Base-by-base conservation (phyloP, 2,888 invertebrate species). In the Spodoptera picta region DNA sequence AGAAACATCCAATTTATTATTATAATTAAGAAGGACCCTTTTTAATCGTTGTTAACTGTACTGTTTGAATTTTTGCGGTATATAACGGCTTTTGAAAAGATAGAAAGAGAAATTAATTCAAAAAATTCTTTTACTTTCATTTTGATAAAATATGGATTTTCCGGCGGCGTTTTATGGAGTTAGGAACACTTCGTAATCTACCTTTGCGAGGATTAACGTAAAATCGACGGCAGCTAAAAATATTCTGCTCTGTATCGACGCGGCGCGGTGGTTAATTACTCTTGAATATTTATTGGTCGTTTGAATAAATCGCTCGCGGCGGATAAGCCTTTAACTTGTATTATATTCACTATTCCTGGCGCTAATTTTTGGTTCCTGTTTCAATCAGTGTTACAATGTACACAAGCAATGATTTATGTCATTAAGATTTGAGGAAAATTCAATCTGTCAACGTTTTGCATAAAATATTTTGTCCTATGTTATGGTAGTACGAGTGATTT, bases 261-360 rank as follows among this genome's bases (percentile, higher is more conserved):
- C 82, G 81, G 85, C 83, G 86, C 85, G 84, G 85, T 82, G 90
- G 91, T 91, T 93, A 92, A 93, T 93, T 93, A 92, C 92, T 93
- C 87, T 88, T 93, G 93, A 92, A 93, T 93, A 93, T 93, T 93
- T 93, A 93, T 93, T 92, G 92, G 92, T 92, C 92, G 91, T 93
- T 93, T 92, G 92, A 92, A 92, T 92, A 93, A 92, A 92, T 91
- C 91, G 91, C 90, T 81, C 79, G 86, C 86, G 86, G 90, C 86
- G 87, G 84, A 88, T 90, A 90, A 90, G 89, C 90, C 90, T 88
- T 89, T 90, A 89, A 87, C 90, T 90, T 90, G 88, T 87, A 87
- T 90, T 88, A 90, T 88, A 87, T 88, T 87, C 87, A 87, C 90
- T 90, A 89, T 90, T 87, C 79, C 82, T 75, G 78, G 82, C 77